phyloP scores from a whole-genome alignment of 2,888 invertebrate species.

The Drosophila ezoana region DNA sequence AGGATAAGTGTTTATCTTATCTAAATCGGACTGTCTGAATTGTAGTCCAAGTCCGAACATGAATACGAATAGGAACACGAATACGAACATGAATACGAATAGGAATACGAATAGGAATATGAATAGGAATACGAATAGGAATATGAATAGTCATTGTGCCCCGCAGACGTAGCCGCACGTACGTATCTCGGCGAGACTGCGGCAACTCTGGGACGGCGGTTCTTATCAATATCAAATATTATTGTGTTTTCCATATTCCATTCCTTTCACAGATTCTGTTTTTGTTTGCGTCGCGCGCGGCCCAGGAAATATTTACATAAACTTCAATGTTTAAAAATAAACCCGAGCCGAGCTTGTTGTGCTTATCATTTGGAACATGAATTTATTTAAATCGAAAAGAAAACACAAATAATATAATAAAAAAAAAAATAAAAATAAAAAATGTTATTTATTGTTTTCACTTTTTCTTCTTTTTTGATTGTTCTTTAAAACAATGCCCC shows the following conservation, averaged over 20 bases:
- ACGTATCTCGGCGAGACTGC: not conserved
- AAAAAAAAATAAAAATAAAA: conserved; percentile 4
- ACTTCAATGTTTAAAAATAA: conserved; percentile 79
- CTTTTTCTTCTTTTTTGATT: not conserved
- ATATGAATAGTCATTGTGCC: not conserved
- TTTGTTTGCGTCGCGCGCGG: conserved; percentile 62
- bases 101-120: too few species aligned
- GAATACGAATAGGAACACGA: too few species aligned
- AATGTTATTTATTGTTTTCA: not conserved
- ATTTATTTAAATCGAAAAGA: conserved; percentile 50
- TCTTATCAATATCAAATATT: conserved; percentile 75
- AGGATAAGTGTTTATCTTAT: too few species aligned
- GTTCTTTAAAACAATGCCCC: conserved; percentile 10
- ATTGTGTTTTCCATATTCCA: conserved; percentile 57
- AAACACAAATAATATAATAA: conserved; percentile 7
- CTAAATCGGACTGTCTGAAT: too few species aligned
- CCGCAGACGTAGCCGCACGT: not conserved
- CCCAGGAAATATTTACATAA: conserved; percentile 79
- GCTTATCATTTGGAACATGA: conserved; percentile 77
- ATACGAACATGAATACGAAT: too few species aligned
- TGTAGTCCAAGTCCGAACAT: too few species aligned
- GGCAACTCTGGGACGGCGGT: conserved; percentile 1
- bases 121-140: too few species aligned
- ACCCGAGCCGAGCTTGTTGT: conserved; percentile 36
- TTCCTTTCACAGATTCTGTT: conserved; percentile 46